phyloP scores from a whole-genome alignment of 2,113 vertebrate genomes.

The Mormyrus lacerda region DNA sequence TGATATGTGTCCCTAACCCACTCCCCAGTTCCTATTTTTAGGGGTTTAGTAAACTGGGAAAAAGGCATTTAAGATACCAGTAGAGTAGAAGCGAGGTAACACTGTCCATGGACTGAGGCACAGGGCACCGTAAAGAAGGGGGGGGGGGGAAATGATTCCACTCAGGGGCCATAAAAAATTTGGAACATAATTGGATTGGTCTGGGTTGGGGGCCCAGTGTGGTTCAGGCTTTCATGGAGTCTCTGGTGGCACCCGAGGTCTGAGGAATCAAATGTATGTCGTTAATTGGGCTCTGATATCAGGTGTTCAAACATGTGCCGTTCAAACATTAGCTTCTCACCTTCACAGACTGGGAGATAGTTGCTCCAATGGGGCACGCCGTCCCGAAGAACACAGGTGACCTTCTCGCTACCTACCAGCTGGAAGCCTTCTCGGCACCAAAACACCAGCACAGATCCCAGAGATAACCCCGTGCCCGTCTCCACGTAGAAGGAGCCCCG shows the following conservation, averaged over 20 bases:
- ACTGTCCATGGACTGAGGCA: not conserved
- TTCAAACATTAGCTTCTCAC: constrained; percentile 37
- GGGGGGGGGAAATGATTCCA: no score
- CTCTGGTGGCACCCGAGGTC: no score
- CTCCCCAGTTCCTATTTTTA: not conserved
- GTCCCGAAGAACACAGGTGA: constrained; percentile 46
- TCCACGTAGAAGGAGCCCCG: constrained; percentile 62
- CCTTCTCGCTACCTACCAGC: constrained; percentile 61
- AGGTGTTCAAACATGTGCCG: not conserved
- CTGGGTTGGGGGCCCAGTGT: no score
- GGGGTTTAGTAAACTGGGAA: not conserved
- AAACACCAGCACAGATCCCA: constrained; percentile 56
- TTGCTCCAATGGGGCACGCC: constrained; percentile 58
- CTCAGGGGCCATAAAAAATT: no score
- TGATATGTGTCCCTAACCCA: not conserved
- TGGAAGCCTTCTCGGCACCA: constrained; percentile 67
- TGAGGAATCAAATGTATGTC: not conserved
- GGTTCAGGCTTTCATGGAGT: no score
- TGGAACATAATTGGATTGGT: no score
- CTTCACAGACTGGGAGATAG: constrained; percentile 60
- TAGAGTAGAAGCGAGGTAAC: not conserved
- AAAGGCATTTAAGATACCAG: not conserved
- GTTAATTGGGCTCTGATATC: not conserved
- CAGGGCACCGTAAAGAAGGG: no score
- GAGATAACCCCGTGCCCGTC: constrained; percentile 45